Evolutionary conservation across 2,888 invertebrate species (phyloP).

Genomic region (Hemicrepidius hirtus): DNA sequence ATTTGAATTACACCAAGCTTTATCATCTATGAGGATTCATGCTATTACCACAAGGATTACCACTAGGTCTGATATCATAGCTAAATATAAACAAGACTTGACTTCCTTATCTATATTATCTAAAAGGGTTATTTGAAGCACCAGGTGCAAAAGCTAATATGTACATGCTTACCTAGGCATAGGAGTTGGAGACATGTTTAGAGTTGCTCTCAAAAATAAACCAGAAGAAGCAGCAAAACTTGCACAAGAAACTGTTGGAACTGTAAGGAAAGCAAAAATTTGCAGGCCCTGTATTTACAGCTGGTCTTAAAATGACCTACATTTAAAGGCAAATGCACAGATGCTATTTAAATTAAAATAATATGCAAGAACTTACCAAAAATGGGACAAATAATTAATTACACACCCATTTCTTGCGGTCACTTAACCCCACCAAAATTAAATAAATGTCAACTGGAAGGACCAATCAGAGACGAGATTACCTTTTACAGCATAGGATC

Average conservation of each 20-base stretch:
- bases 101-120: background rate
- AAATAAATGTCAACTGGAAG: constrained; percentile 25
- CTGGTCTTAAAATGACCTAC: constrained; percentile 8
- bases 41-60: background rate
- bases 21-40: too few relatives aligned
- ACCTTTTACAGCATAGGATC: constrained; percentile 58
- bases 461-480: constrained; percentile 57
- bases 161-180: constrained; percentile 71
- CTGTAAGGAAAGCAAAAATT: constrained; percentile 4
- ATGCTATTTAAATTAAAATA: background rate
- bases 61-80: constrained; percentile 6
- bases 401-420: constrained; percentile 59
- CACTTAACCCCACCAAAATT: constrained; percentile 45
- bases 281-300: constrained; percentile 34
- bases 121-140: background rate
- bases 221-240: constrained; percentile 21
- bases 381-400: constrained; percentile 44
- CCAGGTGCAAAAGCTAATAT: constrained; percentile 27
- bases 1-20: too few relatives aligned
- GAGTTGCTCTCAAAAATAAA: constrained; percentile 10
- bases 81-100: constrained; percentile 1
- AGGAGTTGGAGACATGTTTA: constrained; percentile 71
- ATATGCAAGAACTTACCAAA: constrained; percentile 43
- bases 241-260: constrained; percentile 24
- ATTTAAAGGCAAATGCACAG: background rate